These are phyloP conservation scores for Microcebus griseorufus DNA, from an alignment of 2,113 vertebrate genomes.

Conservation along the genomic window DNA sequence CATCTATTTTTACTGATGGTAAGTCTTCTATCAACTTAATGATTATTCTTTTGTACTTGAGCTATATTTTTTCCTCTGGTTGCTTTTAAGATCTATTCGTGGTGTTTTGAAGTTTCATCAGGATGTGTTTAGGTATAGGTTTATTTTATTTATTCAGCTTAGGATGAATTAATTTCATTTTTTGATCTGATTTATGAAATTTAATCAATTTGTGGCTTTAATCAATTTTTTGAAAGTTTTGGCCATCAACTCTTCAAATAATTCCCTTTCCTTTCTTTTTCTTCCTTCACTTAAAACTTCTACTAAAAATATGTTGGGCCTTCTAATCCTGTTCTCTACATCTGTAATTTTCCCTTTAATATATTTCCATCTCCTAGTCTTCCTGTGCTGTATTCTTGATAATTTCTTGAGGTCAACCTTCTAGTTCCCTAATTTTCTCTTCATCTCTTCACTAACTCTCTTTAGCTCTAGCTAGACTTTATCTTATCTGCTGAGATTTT, in stretches of 20 bases:
- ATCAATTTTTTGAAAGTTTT: background rate
- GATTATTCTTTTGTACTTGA: background rate
- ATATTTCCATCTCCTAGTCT: background rate
- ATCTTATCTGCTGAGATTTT: background rate
- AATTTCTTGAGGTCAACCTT: background rate
- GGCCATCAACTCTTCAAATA: background rate
- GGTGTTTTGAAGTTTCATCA: background rate
- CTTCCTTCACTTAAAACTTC: background rate
- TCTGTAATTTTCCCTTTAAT: background rate
- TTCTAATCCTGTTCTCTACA: background rate
- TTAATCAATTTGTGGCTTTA: background rate
- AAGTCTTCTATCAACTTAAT: background rate
- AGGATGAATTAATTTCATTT: accelerated
- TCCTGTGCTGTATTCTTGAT: background rate
- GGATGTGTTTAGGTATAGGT: background rate
- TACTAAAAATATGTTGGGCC: background rate
- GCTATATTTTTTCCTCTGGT: background rate
- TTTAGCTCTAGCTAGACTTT: background rate
- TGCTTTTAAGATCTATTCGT: background rate
- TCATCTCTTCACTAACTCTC: background rate
- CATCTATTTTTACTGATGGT: background rate
- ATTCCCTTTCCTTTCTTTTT: background rate
- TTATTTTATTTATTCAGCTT: conserved; percentile 1
- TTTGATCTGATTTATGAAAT: background rate
- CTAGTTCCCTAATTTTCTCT: background rate